phyloP scores from a whole-genome alignment of 2,113 vertebrate genomes.

The Paradoxurus hermaphroditus region DNA sequence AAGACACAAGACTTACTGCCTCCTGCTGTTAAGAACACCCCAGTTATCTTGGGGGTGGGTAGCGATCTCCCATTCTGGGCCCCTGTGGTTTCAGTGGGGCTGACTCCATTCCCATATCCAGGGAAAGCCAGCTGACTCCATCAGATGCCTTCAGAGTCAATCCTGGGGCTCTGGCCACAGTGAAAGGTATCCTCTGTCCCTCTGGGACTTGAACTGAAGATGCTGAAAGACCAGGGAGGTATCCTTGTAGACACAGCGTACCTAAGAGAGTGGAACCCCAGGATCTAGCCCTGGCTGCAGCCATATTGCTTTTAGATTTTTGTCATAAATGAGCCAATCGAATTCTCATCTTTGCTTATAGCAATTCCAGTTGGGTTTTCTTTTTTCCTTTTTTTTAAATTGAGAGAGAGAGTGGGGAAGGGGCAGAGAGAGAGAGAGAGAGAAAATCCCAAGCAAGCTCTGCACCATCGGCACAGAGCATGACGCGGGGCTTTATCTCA shows the following conservation, averaged over 20 bases:
- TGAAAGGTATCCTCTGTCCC: neutral
- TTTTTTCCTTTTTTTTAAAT: neutral
- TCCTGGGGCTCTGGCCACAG: neutral
- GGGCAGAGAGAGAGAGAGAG: too few species aligned
- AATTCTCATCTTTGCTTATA: neutral
- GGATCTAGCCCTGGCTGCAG: neutral
- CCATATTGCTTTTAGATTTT: neutral
- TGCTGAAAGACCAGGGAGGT: fast-evolving
- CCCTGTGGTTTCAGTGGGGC: neutral
- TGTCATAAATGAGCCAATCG: neutral
- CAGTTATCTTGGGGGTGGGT: neutral
- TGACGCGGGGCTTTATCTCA: too few species aligned
- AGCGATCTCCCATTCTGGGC: neutral
- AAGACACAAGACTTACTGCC: neutral
- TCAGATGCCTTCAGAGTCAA: neutral
- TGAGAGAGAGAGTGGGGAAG: too few species aligned
- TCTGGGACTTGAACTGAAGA: neutral
- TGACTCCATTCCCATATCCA: neutral
- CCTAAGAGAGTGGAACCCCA: neutral
- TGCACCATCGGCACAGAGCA: too few species aligned
- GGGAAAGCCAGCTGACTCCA: neutral
- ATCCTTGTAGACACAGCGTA: neutral
- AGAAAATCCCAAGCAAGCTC: too few species aligned
- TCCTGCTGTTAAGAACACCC: neutral
- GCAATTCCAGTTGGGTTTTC: neutral